Base-by-base conservation (phyloP, 2,113 vertebrate genomes). In the Ginglymostoma cirratum region DNA sequence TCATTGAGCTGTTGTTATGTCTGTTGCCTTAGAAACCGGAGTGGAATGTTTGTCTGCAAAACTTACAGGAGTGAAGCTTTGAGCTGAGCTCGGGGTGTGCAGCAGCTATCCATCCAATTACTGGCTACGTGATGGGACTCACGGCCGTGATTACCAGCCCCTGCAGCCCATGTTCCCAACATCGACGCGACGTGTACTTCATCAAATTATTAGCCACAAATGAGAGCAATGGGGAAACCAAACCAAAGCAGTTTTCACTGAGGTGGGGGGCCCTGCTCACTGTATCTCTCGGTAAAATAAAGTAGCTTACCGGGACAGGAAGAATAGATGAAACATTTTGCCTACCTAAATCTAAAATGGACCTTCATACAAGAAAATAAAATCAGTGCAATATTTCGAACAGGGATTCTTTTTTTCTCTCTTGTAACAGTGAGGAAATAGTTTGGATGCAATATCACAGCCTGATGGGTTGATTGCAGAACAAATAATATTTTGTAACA, bases 1-100 rank as follows among this genome's bases (percentile, higher is more conserved):
- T 97, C 97, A 96, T 96, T 96, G 97, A 97, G 96, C 97, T 98
- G 98, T 98, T 98, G 97, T 98, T 98, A 97, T 97, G 97, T 96
- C 96, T 0, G 97, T 98, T 98, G 96, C 97, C 97, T 97, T 96
- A 97, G 98, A 97, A 98, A 98, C 98, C 61, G 96, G 96, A 97
- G 96, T 97, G 97, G 98, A 98, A 98, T 98, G 96, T 97, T 98
- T 98, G 98, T 97, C 97, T 97, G 96, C 96, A 96, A 97, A 96
- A 97, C 96, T 96, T 96, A 97, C 96, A 96, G 96, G 96, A 96
- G 96, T 96, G 97, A 93, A 30, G 94, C 67, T 95, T 27, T 72
- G 4, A 97, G 96, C 97, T 96, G 97, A 97, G 97, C 97, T 96
- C 97, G 97, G 97, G 96, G 97, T 97, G 96, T 96, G 96, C 96